phyloP scores from a whole-genome alignment of 2,888 invertebrate genomes.

The Scaptomyza parva region DNA sequence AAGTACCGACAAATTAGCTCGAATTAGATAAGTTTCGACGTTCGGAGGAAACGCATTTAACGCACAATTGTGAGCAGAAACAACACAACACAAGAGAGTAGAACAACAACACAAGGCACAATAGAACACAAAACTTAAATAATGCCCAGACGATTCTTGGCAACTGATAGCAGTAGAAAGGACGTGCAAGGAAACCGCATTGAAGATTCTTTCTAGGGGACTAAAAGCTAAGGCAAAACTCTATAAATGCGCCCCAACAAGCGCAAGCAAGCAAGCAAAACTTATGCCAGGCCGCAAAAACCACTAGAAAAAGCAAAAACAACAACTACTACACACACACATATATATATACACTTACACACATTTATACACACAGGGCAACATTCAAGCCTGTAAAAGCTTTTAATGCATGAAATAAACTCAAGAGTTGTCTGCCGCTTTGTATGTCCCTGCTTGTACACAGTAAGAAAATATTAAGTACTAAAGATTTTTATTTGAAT shows the following conservation, averaged over 20 bases:
- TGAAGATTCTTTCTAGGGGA: constrained; percentile 12
- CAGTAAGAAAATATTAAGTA: constrained; percentile 19
- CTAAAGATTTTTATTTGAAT: too few relatives aligned
- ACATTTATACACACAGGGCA: constrained; percentile 5
- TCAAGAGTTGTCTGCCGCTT: constrained; percentile 51
- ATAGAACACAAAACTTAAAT: constrained; percentile 42
- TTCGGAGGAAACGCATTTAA: constrained; percentile 52
- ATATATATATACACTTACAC: constrained; percentile 21
- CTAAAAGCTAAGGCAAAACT: constrained; percentile 35
- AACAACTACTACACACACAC: constrained; percentile 28
- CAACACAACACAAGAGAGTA: constrained; percentile 26
- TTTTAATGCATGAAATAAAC: constrained; percentile 75
- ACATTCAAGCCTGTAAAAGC: constrained; percentile 54
- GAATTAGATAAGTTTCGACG: constrained; percentile 51
- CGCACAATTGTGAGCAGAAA: constrained; percentile 52
- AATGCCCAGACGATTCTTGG: constrained; percentile 60
- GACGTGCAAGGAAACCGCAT: constrained; percentile 48
- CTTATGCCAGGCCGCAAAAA: constrained; percentile 62
- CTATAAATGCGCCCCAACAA: constrained; percentile 63
- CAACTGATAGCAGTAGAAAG: constrained; percentile 50
- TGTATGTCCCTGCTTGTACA: constrained; percentile 33
- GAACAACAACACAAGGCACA: constrained; percentile 16
- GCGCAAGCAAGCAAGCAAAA: too few relatives aligned
- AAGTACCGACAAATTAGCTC: constrained; percentile 62
- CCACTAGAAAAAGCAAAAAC: constrained; percentile 50